Conservation (phyloP, 2,888 invertebrate genomes). For the Onchidella celtica region DNA sequence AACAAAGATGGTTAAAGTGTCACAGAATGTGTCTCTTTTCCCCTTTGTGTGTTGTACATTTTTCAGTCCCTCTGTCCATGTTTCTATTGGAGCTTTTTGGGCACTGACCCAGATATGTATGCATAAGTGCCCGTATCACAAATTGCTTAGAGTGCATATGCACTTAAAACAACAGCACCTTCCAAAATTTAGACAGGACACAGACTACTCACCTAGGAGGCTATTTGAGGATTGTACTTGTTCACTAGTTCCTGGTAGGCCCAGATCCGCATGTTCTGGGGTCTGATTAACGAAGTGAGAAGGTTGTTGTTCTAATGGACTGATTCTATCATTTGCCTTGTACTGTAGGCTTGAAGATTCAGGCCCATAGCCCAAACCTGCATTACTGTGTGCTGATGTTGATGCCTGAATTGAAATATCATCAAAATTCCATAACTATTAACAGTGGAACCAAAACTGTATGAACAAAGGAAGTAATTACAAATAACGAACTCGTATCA, state of each 20-base stretch:
- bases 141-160: too few relatives aligned
- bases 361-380: background rate
- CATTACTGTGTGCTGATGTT: background rate
- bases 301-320: background rate
- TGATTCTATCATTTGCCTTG: conserved; percentile 4
- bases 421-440: background rate
- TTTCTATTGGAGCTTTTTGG: too few relatives aligned
- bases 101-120: too few relatives aligned
- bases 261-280: background rate
- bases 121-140: too few relatives aligned
- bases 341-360: background rate
- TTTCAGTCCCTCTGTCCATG: too few relatives aligned
- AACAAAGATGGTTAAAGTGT: too few relatives aligned
- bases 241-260: background rate
- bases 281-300: background rate
- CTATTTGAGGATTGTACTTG: conserved; percentile 1
- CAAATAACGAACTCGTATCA: too few relatives aligned
- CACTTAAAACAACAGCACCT: background rate
- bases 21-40: too few relatives aligned
- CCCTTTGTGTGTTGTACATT: too few relatives aligned
- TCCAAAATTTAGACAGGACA: background rate
- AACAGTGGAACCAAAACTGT: too few relatives aligned
- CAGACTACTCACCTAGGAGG: background rate
- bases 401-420: background rate
- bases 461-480: too few relatives aligned